Evolutionary conservation across 2,797 vertebrate species (phyloP), one percentile per base, ranked within the genome.

Genomic region (Micrastur ruficollis): DNA sequence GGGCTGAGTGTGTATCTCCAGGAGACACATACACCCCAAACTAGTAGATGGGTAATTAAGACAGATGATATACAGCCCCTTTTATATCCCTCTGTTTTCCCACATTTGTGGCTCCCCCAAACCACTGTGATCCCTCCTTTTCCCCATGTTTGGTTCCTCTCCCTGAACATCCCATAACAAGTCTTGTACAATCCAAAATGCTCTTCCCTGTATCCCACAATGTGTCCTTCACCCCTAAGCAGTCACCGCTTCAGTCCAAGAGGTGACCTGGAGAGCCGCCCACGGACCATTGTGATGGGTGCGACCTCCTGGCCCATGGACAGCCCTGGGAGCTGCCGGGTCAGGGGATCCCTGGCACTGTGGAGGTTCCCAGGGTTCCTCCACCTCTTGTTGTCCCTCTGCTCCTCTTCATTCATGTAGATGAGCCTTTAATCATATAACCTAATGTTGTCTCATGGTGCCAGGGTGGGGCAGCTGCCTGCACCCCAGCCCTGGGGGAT

Each of bases 211-310:
- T 31, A 58, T 22, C 63, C 55, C 26, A 22, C 19, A 36, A 12
- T 0, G 1, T 40, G 10, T 34, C 32, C 11, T 38, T 27, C 50
- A 18, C 2, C 18, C 15, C 56, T 13, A 20, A 20, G 0, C 2
- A 58, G 27, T 50, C 44, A 61, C 15, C 8, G 23, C 26, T 29
- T 7, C 34, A 22, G 13, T 16, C 78, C 17, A n/a, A 42, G 18
- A 29, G 25, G 11, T 4, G 9, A 58, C 9, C 21, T n/a, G 29
- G 21, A 79, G 23, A 46, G 29, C 23, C 29, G 17, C 13, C 23
- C 16, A 4, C 6, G 55, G 44, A 50, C 25, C 10, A 16, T 27
- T 9, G 5, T 8, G 40, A 23, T 8, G 27, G 27, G 13, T 78
- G 40, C 17, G n/a, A 50, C 29, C 40, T 67, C 53, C 3, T 11